These are phyloP conservation scores for Perca schrenkii DNA, from an alignment of 2,113 vertebrate genomes.

Conservation along the genomic window DNA sequence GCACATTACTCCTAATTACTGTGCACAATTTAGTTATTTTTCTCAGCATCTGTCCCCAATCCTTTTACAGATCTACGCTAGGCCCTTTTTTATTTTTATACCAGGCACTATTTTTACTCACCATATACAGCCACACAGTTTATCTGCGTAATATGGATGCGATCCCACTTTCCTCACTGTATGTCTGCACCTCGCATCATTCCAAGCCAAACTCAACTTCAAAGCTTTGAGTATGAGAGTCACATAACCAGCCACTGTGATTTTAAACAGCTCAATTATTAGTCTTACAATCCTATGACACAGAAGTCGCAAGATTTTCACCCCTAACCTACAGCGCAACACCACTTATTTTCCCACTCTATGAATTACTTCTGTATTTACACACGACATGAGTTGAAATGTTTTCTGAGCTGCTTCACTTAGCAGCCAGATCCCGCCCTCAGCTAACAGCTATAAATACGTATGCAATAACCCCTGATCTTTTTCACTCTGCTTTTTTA, in stretches of 20 bases:
- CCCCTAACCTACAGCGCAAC: no score
- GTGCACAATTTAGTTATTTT: background rate
- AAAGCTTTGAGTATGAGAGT: conserved; percentile 19
- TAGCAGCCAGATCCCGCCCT: conserved; percentile 28
- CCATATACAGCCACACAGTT: conserved; percentile 49
- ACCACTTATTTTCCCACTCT: background rate
- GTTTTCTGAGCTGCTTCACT: conserved; percentile 32
- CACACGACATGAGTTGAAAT: background rate
- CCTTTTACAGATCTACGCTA: background rate
- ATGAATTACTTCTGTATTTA: conserved; percentile 18
- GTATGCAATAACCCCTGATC: conserved; percentile 61
- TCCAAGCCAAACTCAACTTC: conserved; percentile 16
- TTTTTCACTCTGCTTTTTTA: conserved; percentile 48
- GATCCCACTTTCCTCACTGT: conserved; percentile 8
- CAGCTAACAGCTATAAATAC: conserved; percentile 71
- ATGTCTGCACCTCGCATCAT: conserved; percentile 13
- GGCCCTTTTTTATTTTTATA: conserved; percentile 54
- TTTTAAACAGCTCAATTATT: background rate
- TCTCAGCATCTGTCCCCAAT: background rate
- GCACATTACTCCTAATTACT: conserved; percentile 10
- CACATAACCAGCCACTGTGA: conserved; percentile 20
- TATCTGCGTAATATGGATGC: conserved; percentile 37
- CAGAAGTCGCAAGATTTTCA: background rate
- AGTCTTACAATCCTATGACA: background rate
- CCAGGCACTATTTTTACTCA: conserved; percentile 16